Base-by-base conservation (phyloP, 1,140 invertebrate genomes). In the Hormaphis cornu region DNA sequence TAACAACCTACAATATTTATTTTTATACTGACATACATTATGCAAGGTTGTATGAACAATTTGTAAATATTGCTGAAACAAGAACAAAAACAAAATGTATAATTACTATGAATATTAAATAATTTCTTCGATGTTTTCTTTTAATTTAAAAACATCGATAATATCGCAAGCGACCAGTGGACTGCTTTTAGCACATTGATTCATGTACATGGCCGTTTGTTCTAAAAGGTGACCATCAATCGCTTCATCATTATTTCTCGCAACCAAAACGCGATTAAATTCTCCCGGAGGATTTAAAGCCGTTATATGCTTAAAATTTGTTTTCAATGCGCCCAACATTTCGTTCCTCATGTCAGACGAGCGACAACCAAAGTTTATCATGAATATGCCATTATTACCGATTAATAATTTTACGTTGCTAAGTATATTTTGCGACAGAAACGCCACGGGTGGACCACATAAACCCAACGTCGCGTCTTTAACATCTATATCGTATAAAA, bases 401-500 rank as follows among this genome's bases (percentile, higher is more conserved):
- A 91, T 79, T 70, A 84, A 82, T 54, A 80, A 74, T 50, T 79
- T 80, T 5, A 92, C 84, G 72, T 81, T 80, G 18, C 81, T 73
- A 3, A 96, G 77, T 52, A 89, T 81, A 6, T 82, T 74, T 9
- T 78, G 72, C 53, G 87, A 82, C 1, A 97, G 75, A 81, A 97
- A 97, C 73, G 85, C 81, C 73, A 81, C 79, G 0, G 93, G 93
- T 5, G 94, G 94, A 80, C 91, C 95, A 76, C 89, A 93, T 79
- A 97, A 86, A 3, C 91, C 92, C 1, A 89, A 73, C 12, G 82
- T 82, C 0, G 80, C 75, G 77, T 95, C 91, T 79, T 96, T 96
- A 75, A 85, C 93, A 78, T 96, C 91, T 12, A 95, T 88, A 80
- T 97, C 93, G 74, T 95, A 88, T 58, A 96, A 80, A 63, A 97